Base-by-base conservation (phyloP, 2,113 vertebrate genomes). In the Sciurus niger region DNA sequence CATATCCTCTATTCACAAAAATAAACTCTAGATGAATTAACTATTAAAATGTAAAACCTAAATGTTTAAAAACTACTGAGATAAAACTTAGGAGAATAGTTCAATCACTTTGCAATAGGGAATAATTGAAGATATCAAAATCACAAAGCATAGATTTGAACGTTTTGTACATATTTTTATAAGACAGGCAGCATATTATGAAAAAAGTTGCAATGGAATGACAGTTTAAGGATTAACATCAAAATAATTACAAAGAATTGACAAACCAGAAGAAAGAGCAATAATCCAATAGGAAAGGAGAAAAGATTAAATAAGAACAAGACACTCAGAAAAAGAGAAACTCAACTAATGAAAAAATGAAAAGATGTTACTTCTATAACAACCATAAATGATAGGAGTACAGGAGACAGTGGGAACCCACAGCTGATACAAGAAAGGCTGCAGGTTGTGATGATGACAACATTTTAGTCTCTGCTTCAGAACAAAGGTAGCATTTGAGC, bases 61-160 rank as follows among this genome's bases (percentile, higher is more conserved):
- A 84, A 74, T 40, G 67, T 79, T 93, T 67, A 43, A 90, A 79
- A 96, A 85, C 9, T 70, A 46, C 43, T 40, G 48, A 22, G 74
- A 74, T 30, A 58, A 78, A 65, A 65, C 37, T 37, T 37, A 93
- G 32, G 5, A 78, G n/a, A 18, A 7, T 70, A 67, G 48, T 30
- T 48, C 70, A 34, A 37, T 11, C 32, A 82, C 48, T n/a, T 67
- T 87, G 40, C 34, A 90, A 37, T 34, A 73, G 24, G 4, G 32
- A 79, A 60, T n/a, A 9, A 82, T 48, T 34, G 58, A 80, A 90
- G 22, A 90, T 22, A 28, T 60, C 58, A 86, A 85, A 82, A 13
- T 16, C 40, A 82, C 68, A 60, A 68, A 82, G 77, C 46, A 90
- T 37, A 86, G 43, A 58, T 37, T 34, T 3, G 0, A 74, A 58